Conservation (phyloP, 2,797 vertebrate genomes). For the Hippocampus kuda region DNA sequence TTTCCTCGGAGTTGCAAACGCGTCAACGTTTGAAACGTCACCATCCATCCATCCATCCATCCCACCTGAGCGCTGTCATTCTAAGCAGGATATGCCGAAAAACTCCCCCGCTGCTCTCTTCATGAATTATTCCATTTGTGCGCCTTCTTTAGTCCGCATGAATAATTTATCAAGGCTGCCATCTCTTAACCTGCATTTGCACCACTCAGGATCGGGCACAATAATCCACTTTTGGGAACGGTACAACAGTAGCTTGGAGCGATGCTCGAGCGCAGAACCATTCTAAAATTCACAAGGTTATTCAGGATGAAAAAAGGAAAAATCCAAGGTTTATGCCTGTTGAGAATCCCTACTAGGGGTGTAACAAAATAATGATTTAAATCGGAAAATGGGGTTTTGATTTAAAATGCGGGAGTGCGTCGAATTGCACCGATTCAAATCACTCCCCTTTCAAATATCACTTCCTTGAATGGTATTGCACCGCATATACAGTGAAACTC, state of each 20-base stretch:
- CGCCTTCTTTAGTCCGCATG: constrained; percentile 31
- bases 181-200: constrained; percentile 53
- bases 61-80: constrained; percentile 6
- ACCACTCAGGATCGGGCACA: constrained; percentile 30
- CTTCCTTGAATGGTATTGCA: no score
- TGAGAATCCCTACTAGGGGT: no score
- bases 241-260: constrained; percentile 30
- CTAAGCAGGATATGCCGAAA: constrained; percentile 2
- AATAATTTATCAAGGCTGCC: constrained; percentile 51
- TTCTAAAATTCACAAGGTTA: neutral
- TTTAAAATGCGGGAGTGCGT: no score
- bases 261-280: neutral
- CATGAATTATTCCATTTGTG: constrained; percentile 47
- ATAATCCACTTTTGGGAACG: neutral
- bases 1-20: neutral
- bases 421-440: no score
- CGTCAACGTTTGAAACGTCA: neutral
- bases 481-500: no score
- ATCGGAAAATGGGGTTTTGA: no score
- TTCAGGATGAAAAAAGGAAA: constrained; percentile 18
- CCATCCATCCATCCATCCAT: neutral
- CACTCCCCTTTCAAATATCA: no score
- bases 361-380: no score
- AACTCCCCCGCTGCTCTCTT: constrained; percentile 3
- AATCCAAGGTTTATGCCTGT: constrained; percentile 18